Percentiles rank a stretch among this genome's conserved stretches.
Evolutionary conservation across 64 coral and sea anemone genomes (phyloP).

Genomic region (Dendrophyllia cribrosa): DNA sequence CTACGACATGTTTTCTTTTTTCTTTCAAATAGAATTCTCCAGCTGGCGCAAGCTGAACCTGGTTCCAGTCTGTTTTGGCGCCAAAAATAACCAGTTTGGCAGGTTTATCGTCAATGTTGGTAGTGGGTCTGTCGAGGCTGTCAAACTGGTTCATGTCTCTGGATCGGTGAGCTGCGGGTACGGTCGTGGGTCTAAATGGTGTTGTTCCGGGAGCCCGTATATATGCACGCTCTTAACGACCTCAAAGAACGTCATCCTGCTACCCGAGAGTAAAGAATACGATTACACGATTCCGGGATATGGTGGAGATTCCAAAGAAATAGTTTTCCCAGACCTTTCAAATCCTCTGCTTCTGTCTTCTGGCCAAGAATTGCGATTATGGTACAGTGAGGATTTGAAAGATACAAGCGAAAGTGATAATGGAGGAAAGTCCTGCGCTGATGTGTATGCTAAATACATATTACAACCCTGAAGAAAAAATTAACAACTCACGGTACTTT

Average conservation of each 20-base stretch:
- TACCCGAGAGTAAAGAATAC: not conserved
- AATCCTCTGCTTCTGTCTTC: slow-evolving; percentile 16
- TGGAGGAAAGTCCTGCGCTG: slow-evolving; percentile 7
- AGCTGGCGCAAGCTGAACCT: not conserved
- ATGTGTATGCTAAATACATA: slow-evolving; percentile 53
- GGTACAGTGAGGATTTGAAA: slow-evolving; percentile 35
- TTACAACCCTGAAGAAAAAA: too few species aligned
- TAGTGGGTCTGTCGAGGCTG: not conserved
- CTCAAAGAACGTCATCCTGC: not conserved
- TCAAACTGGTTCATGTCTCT: not conserved
- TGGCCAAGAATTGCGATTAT: slow-evolving; percentile 33
- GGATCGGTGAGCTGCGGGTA: not conserved
- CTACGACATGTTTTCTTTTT: not conserved
- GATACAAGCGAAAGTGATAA: not conserved
- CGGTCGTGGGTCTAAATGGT: not conserved
- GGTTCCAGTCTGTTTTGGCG: slow-evolving; percentile 6
- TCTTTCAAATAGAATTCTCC: not conserved
- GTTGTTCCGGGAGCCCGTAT: not conserved
- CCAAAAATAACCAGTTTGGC: not conserved
- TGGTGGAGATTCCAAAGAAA: not conserved
- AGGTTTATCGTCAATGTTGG: not conserved
- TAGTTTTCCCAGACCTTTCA: slow-evolving; percentile 39
- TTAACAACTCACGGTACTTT: too few species aligned
- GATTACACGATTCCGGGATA: not conserved
- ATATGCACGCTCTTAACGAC: not conserved